Conservation (phyloP, 2,113 vertebrate species). For the Protomyctophum bolini region DNA sequence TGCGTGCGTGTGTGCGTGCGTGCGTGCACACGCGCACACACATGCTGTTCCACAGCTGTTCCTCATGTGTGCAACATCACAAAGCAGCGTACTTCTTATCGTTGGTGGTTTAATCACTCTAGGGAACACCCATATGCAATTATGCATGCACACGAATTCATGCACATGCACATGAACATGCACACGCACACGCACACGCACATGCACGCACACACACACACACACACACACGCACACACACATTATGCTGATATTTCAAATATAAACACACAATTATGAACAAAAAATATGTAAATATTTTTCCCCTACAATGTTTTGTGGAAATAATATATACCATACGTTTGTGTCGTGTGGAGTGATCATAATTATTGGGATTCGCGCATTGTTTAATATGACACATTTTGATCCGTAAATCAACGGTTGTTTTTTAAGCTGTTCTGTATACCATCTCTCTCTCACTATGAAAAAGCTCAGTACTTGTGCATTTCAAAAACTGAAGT, state of each 20-base stretch:
- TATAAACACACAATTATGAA: constrained; percentile 15
- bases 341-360: too few relatives aligned
- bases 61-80: constrained; percentile 7
- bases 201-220: neutral
- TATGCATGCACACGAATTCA: neutral
- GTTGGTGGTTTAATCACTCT: constrained; percentile 3
- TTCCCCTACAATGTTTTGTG: neutral
- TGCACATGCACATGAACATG: neutral
- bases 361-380: too few relatives aligned
- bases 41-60: constrained; percentile 21
- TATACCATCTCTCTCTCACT: too few relatives aligned
- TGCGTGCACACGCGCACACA: neutral
- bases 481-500: too few relatives aligned
- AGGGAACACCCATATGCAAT: neutral
- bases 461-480: too few relatives aligned
- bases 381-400: too few relatives aligned
- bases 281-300: neutral
- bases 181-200: neutral
- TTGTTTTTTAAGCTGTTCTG: too few relatives aligned
- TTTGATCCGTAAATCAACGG: too few relatives aligned
- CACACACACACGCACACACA: neutral
- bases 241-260: constrained; percentile 40
- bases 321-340: too few relatives aligned
- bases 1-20: constrained; percentile 4
- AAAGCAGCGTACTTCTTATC: neutral